Base-by-base conservation (phyloP, 2,113 vertebrate species). In the Tinamus guttatus region DNA sequence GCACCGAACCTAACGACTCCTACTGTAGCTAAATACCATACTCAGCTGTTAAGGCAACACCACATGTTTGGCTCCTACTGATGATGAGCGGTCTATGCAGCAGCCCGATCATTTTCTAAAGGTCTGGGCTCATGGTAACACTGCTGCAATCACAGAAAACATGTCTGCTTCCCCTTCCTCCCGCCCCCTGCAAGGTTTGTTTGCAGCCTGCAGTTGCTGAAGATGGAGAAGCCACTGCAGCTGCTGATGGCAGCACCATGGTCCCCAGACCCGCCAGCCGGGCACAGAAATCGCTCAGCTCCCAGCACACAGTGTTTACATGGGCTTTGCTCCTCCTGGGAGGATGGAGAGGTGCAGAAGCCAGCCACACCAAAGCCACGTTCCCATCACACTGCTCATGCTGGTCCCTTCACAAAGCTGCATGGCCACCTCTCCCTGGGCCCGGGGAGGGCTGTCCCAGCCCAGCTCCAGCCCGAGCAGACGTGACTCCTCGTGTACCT, bases 271-370 rank as follows among this genome's bases (percentile, higher is more conserved):
- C 45, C 20, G 19, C 19, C 19, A 47, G 20, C 19, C 49, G 19
- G 9, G 49, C 21, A 24, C 20, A 22, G 51, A 25, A 47, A 41
- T 5, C 4, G 0, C 22, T 38, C 30, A 18, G 34, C n/a, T 63
- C 30, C 71, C 17, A 20, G 9, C 68, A 38, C 51, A 20, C 40
- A 0, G 0, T 5, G 12, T 20, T 63, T 34, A 0, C 1, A 6
- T 41, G 45, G 71, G 7, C 6, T 64, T 58, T 2, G 3, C 32
- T 13, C 7, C 22, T 51, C 21, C 5, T 1, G 41, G 4, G 15
- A 14, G 20, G 19, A 32, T 13, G 40, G 8, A 56, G 41, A 62
- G 63, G 9, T 15, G 0, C 0, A 78, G 70, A 69, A 77, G 12
- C 43, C 1, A 1, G 32, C 6, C 34, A 27, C 47, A n/a, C 21